Base-by-base conservation (phyloP, 2,888 invertebrate genomes). In the Trypoxylon attenuatum region DNA sequence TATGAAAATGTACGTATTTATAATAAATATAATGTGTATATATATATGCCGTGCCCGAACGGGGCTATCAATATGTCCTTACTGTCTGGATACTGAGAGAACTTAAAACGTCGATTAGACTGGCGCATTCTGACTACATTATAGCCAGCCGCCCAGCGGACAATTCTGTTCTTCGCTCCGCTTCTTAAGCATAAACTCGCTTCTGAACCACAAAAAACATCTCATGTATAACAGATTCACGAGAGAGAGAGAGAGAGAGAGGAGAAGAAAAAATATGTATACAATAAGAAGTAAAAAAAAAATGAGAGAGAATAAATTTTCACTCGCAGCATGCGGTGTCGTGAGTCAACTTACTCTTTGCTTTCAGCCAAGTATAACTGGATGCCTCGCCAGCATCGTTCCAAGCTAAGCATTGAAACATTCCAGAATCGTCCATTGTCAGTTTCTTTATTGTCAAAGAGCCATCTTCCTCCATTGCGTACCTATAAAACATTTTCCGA, bases 341-440 rank as follows among this genome's bases (percentile, higher is more conserved):
- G n/a, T 13, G 15, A 21, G 2, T 22, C 5, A 39, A 92, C 96
- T 94, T 90, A 97, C 97, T 97, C 92, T 96, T 97, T 22, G 97
- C 96, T 89, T 94, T 93, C 41, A 98, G 89, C 97, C 97, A 98
- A 1, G 97, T 96, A 76, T 94, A 94, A 68, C 94, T 92, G 2
- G 96, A 95, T 53, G 94, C 92, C 87, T 96, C 95, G 8, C 98
- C 99, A 1, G 96, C 98, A 78, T 93, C 93, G 85, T 98, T 99
- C 54, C 89, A 90, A 0, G 96, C 96, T 79, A 97, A 92, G 86
- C 99, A 99, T 87, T 99, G 98, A 84, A 95, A 98, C 91, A 98
- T 94, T 46, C 97, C 98, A 69, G 95, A 94, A 87, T 98, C 97
- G 69, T 92, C 92, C 87, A 95, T 93, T 75, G 92, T 91, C 41